Evolutionary conservation across 1,140 invertebrate species (phyloP), one percentile per base, ranked within the genome.

Genomic region (Phocides pigmalion): DNA sequence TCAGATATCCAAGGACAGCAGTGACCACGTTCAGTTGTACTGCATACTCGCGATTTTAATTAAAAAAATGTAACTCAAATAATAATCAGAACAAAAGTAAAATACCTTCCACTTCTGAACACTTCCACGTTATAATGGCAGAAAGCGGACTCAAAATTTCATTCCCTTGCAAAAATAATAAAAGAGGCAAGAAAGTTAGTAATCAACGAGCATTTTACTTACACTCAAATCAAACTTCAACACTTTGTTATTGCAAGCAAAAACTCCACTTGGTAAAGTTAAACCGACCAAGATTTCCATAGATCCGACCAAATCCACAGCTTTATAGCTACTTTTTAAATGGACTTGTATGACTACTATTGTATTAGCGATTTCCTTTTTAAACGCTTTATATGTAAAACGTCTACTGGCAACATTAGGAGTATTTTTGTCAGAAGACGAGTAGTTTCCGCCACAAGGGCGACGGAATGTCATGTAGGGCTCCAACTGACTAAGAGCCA

Each of bases 181-280:
- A 46, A 39, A 54, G 16, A 51, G 9, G 14, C 20, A 12, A 42
- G 19, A 42, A 56, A 56, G 53, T 56, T 56, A 9, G 53, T 42
- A 56, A 56, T 56, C 53, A 56, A 56, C 37, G 22, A 42, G 39
- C 37, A 37, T 41, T 56, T 56, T 56, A 56, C 53, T 56, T 42
- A 56, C 53, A 56, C 39, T 56, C 53, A 22, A 56, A 42, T 39
- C 39, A 56, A 56, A 56, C 37, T 56, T 56, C 9, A 37, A 42
- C n/a, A 42, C 37, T 28, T 37, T 56, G 53, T 42, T 56, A 56
- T 56, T 41, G 19, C 37, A 42, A 56, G 37, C 51, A 20, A 54
- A 56, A 56, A 56, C 53, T 56, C 20, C 16, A 16, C 28, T 19
- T 2, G 28, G 39, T 39, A 42, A 56, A 56, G 53, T 56, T 56